These are phyloP conservation scores for Apus apus DNA, from an alignment of 2,113 vertebrate species.

Conservation along the genomic window DNA sequence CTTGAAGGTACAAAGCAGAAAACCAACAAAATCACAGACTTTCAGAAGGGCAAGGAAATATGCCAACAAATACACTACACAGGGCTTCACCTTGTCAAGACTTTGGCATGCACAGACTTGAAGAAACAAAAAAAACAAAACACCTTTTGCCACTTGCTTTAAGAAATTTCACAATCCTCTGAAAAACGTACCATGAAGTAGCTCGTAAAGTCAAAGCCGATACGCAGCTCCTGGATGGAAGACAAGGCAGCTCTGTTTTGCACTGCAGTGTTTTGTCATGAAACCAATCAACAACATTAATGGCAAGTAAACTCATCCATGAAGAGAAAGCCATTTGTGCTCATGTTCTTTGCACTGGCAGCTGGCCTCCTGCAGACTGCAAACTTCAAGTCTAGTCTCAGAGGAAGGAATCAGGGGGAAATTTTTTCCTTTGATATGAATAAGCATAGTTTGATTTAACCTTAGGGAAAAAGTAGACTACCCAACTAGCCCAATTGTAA, in stretches of 20 bases:
- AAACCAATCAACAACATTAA: conserved; percentile 37
- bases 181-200: conserved; percentile 38
- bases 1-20: conserved; percentile 57
- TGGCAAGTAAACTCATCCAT: not conserved
- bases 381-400: not conserved
- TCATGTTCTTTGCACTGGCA: not conserved
- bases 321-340: not conserved
- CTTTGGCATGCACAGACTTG: conserved; percentile 58
- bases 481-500: not conserved
- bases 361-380: not conserved
- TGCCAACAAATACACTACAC: conserved; percentile 58
- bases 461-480: not conserved
- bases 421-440: not conserved
- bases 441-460: not conserved
- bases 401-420: not conserved
- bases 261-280: conserved; percentile 5
- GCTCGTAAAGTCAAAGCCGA: conserved; percentile 60
- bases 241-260: conserved; percentile 11
- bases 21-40: conserved; percentile 62
- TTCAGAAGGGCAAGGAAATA: conserved; percentile 69
- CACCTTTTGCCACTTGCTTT: conserved; percentile 71
- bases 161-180: conserved; percentile 62
- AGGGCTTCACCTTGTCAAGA: conserved; percentile 75
- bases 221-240: conserved; percentile 27
- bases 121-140: conserved; percentile 45